Base-by-base conservation (phyloP, 2,797 vertebrate species). In the Coregonus sp. region DNA sequence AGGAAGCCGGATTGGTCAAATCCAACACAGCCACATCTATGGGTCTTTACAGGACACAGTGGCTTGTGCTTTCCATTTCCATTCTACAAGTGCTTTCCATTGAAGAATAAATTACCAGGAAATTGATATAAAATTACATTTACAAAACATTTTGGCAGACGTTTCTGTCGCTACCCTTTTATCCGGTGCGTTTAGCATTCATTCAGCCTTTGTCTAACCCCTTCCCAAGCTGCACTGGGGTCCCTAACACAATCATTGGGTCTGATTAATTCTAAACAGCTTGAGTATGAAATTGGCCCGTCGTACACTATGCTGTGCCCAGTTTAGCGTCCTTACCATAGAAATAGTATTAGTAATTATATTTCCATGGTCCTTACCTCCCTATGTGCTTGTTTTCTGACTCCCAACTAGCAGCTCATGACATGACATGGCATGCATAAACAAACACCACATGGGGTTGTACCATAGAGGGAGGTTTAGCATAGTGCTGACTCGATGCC, bases 241-340 rank as follows among this genome's bases (percentile, higher is more conserved):
- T 18, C n/a, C 18, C 15, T 20, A n/a, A 59, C 54, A 18, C 5
- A 40, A 51, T 9, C 29, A 0, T 31, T 15, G 75, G 25, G 52
- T 79, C 67, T 40, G 73, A 3, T 0, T 79, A 12, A 2, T 0
- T 79, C 15, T 72, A 81, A 84, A 77, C n/a, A 70, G 75, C 77
- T 83, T 86, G 77, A 82, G 82, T 80, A 74, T 77, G 50, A 73
- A 70, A 69, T 79, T 81, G 54, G 80, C 70, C 37, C 68, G 33
- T 66, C 11, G 47, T 74, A 70, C 76, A 75, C 70, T 74, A 72
- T 78, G 61, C 63, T 0, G 51, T 71, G 2, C 5, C 5, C 56
- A 18, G 16, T 2, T 20, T 20, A 59, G 56, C 56, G 5, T n/a
- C 16, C 51, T 20, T 6, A 20, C 4, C 9, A 11, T 12, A 47